These are phyloP conservation scores for Synergus japonicus DNA, from an alignment of 2,888 invertebrate genomes.

Conservation along the genomic window DNA sequence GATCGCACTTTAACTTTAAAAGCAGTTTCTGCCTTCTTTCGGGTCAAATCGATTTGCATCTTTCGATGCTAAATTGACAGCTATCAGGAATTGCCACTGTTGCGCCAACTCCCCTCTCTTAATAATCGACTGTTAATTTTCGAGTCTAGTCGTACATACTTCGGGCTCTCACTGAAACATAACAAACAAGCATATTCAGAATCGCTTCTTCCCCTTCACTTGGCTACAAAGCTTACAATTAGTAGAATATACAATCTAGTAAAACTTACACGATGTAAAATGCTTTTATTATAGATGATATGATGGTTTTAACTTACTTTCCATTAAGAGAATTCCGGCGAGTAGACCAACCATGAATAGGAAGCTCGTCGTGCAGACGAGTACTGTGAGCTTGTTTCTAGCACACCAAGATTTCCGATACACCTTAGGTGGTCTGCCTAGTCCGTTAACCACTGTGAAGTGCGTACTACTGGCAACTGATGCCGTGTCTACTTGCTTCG, in stretches of 20 bases:
- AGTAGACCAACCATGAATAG: slow-evolving; percentile 89
- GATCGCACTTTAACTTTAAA: neutral
- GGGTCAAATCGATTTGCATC: slow-evolving; percentile 14
- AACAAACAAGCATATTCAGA: slow-evolving; percentile 48
- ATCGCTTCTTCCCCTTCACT: no score
- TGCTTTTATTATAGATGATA: neutral
- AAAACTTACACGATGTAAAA: no score
- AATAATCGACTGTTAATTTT: slow-evolving; percentile 2
- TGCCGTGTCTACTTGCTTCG: slow-evolving; percentile 82
- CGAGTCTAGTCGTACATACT: slow-evolving; percentile 70
- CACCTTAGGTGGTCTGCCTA: slow-evolving; percentile 82
- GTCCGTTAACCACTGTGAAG: slow-evolving; percentile 91
- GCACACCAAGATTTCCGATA: slow-evolving; percentile 85
- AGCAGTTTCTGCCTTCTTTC: neutral
- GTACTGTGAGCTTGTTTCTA: slow-evolving; percentile 88
- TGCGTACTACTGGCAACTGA: slow-evolving; percentile 92
- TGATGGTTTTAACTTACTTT: slow-evolving; percentile 83
- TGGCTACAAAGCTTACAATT: no score
- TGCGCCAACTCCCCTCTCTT: slow-evolving; percentile 39
- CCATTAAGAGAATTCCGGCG: slow-evolving; percentile 89
- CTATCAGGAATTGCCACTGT: slow-evolving; percentile 44
- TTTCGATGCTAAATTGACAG: slow-evolving; percentile 39
- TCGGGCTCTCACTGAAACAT: slow-evolving; percentile 79
- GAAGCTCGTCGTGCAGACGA: slow-evolving; percentile 90
- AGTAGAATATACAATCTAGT: no score